Percentiles rank a stretch among this genome's conserved stretches.
These are phyloP conservation scores for Leucophenga varia DNA, from an alignment of 1,140 invertebrate genomes.

Conservation along the genomic window DNA sequence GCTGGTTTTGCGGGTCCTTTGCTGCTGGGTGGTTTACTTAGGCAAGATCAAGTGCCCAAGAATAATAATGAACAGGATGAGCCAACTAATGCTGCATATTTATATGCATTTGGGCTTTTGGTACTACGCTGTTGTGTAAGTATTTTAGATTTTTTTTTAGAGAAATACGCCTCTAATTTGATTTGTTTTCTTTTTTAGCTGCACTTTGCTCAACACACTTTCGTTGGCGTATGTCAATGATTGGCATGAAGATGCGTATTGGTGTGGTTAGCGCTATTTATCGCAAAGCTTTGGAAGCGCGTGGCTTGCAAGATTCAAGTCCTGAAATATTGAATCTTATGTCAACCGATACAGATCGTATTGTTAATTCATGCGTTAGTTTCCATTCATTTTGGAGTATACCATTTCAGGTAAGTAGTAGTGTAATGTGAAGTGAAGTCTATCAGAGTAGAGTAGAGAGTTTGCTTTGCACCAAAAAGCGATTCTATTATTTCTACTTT, in stretches of 20 bases:
- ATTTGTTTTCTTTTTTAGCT: constrained; percentile 47
- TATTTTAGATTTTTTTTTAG: too few relatives aligned
- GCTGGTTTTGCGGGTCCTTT: constrained; percentile 86
- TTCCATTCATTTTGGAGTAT: constrained; percentile 98
- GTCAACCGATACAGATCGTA: constrained; percentile 92
- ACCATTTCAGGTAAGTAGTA: constrained; percentile 89
- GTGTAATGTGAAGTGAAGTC: not conserved
- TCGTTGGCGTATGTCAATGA: constrained; percentile 81
- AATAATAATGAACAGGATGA: constrained; percentile 63
- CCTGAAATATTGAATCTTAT: constrained; percentile 93
- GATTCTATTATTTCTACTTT: too few relatives aligned
- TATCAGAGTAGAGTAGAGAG: not conserved
- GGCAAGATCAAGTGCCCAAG: constrained; percentile 10
- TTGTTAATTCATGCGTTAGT: constrained; percentile 93
- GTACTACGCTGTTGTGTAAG: constrained; percentile 66
- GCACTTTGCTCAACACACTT: constrained; percentile 86
- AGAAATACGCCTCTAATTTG: constrained; percentile 1
- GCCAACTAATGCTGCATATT: constrained; percentile 62
- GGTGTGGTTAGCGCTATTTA: constrained; percentile 85
- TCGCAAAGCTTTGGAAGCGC: constrained; percentile 74
- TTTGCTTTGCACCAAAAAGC: too few relatives aligned
- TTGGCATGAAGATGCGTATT: constrained; percentile 84
- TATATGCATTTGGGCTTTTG: constrained; percentile 77
- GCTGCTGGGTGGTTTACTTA: constrained; percentile 63
- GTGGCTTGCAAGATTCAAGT: constrained; percentile 35